Conservation (phyloP, 2,797 vertebrate species). For the Spheniscus humboldti region DNA sequence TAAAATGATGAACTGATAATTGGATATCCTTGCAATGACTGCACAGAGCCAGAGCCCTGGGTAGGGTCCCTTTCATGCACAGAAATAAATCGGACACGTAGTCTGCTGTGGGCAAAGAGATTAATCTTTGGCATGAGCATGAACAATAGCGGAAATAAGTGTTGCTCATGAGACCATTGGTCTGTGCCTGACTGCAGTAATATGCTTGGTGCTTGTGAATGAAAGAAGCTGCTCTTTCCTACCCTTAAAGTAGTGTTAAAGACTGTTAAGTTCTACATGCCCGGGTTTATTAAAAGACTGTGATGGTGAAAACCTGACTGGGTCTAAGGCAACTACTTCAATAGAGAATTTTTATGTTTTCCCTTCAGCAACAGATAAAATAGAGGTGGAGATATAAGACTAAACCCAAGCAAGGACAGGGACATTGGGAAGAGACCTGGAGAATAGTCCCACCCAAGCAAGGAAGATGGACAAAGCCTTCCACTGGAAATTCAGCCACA, state of each 20-base stretch:
- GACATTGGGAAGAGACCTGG: not conserved
- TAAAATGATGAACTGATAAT: slow-evolving; percentile 2
- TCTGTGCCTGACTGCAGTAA: not conserved
- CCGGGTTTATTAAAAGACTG: not conserved
- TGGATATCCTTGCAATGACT: not conserved
- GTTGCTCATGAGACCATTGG: not conserved
- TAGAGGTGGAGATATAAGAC: not conserved
- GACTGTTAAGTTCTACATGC: not conserved
- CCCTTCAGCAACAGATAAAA: not conserved
- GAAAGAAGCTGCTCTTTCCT: not conserved
- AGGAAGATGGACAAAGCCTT: not conserved
- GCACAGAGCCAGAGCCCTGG: not conserved
- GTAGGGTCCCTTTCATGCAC: not conserved
- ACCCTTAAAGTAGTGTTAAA: not conserved
- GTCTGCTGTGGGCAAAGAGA: not conserved
- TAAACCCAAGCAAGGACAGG: not conserved
- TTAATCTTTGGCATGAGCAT: not conserved
- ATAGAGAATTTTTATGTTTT: accelerated
- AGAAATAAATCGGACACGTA: slow-evolving; percentile 17
- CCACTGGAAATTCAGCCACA: not conserved
- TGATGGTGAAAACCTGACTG: not conserved
- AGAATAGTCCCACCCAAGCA: not conserved
- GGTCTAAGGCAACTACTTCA: not conserved
- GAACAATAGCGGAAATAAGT: slow-evolving; percentile 6
- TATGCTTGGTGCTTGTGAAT: not conserved